Percentiles rank a stretch among this genome's conserved stretches.
These are phyloP conservation scores for Narcine bancroftii DNA, from an alignment of 2,113 vertebrate genomes.

Conservation along the genomic window DNA sequence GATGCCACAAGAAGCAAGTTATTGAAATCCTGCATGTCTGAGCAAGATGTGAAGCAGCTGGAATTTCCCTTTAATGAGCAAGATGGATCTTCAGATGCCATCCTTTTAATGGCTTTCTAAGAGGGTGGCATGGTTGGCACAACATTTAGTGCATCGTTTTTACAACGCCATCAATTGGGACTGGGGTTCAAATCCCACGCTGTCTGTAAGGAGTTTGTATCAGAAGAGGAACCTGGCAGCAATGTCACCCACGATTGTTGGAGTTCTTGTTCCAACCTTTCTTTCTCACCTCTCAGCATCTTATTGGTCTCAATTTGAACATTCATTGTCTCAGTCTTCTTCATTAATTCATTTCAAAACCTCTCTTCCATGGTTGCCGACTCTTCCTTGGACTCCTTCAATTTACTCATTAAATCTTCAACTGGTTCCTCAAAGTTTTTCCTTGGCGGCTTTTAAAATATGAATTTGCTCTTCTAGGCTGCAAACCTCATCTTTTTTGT, in stretches of 20 bases:
- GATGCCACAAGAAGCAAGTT: too few species aligned
- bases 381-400: too few species aligned
- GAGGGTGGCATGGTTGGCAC: too few species aligned
- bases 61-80: neutral
- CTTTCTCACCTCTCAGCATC: constrained; percentile 83
- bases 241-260: constrained; percentile 78
- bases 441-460: constrained; percentile 75
- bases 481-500: constrained; percentile 83
- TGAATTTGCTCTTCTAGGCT: constrained; percentile 76
- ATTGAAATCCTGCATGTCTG: neutral
- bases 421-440: constrained; percentile 80
- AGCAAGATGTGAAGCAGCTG: neutral
- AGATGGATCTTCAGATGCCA: neutral
- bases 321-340: constrained; percentile 93
- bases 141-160: too few species aligned
- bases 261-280: constrained; percentile 75
- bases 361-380: too few species aligned
- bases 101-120: neutral
- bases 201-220: too few species aligned
- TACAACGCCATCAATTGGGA: too few species aligned
- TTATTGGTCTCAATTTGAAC: constrained; percentile 89
- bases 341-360: constrained; percentile 97
- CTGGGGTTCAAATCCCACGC: too few species aligned
- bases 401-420: too few species aligned
- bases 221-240: too few species aligned